A percentile compares a stretch with the other conserved stretches of the same genome.
Evolutionary conservation across 30 jellyfish, hydroid and myxozoan genomes (phyloP).

Genomic region (Mastigias papua): DNA sequence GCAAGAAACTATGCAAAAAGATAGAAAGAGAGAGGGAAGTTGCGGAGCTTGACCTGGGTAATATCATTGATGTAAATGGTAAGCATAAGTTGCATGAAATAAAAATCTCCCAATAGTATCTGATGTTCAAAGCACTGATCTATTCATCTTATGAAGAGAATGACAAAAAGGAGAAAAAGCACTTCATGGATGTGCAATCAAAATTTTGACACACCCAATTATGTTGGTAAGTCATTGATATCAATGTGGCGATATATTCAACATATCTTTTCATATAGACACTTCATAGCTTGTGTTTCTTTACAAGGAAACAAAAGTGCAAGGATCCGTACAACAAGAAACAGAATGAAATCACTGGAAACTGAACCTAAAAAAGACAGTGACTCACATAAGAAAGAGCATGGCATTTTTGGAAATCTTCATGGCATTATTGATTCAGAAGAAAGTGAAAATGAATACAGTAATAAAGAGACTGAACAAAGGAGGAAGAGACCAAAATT

Average conservation of each 20-base stretch:
- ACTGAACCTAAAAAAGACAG: neutral
- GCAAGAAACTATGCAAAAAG: slow-evolving; percentile 73
- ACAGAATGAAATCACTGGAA: slow-evolving; percentile 21
- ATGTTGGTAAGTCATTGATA: too few relatives aligned
- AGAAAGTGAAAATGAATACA: slow-evolving; percentile 33
- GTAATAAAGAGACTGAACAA: neutral
- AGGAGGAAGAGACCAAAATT: slow-evolving; percentile 23
- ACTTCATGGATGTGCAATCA: too few relatives aligned
- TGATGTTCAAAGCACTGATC: too few relatives aligned
- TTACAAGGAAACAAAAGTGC: too few relatives aligned
- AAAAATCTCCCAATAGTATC: too few relatives aligned
- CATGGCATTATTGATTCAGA: slow-evolving; percentile 68
- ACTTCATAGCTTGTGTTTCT: too few relatives aligned
- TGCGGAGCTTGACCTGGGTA: slow-evolving; percentile 83
- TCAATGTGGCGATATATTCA: too few relatives aligned
- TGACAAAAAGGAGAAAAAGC: too few relatives aligned
- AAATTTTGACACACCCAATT: too few relatives aligned
- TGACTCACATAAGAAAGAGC: neutral
- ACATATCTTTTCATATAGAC: too few relatives aligned
- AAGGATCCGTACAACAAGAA: slow-evolving; percentile 59
- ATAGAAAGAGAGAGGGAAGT: slow-evolving; percentile 78
- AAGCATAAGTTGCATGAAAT: neutral
- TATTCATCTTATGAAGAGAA: too few relatives aligned
- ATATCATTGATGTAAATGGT: slow-evolving; percentile 67
- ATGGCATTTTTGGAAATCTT: slow-evolving; percentile 47